phyloP scores from a whole-genome alignment of 2,113 vertebrate species.

The Numida meleagris region DNA sequence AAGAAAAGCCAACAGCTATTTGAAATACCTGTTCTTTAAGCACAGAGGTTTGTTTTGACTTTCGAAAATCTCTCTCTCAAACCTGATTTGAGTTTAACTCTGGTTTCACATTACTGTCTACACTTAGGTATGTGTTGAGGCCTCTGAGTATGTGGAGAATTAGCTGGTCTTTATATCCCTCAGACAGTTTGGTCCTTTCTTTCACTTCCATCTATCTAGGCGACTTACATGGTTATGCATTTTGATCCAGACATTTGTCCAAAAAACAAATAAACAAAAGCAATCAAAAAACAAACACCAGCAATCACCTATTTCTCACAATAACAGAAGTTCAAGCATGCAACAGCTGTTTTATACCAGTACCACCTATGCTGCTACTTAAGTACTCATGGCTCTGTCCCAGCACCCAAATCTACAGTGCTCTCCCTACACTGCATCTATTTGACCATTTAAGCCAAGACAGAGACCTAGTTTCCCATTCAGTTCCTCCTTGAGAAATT shows the following conservation, averaged over 20 bases:
- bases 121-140: neutral
- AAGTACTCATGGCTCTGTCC: neutral
- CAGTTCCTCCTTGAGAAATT: neutral
- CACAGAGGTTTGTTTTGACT: neutral
- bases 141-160: neutral
- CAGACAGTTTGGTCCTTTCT: fast-evolving
- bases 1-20: neutral
- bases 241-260: neutral
- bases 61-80: neutral
- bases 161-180: neutral
- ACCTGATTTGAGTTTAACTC: neutral
- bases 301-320: neutral
- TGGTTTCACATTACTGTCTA: neutral
- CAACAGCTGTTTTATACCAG: fast-evolving
- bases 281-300: neutral
- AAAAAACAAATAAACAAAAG: neutral
- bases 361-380: neutral
- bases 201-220: neutral
- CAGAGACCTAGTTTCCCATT: neutral
- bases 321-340: fast-evolving
- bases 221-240: neutral
- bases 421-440: neutral
- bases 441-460: too few species aligned
- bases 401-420: neutral
- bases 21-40: neutral